phyloP scores from a whole-genome alignment of 37 sponge, comb jelly and placozoan species.

The Tethya wilhelma region DNA sequence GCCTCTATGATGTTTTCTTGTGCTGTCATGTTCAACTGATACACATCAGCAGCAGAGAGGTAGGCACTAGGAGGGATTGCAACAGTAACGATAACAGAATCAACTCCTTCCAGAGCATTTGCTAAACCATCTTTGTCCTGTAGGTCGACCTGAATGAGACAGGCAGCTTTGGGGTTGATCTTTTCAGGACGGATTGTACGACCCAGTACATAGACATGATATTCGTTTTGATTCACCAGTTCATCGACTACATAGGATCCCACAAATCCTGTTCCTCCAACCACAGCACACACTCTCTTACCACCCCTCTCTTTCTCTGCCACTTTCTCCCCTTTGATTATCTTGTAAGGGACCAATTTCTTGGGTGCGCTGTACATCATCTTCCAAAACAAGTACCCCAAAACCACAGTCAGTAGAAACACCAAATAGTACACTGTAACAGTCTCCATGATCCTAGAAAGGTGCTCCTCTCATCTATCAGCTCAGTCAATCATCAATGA shows the following conservation, averaged over 20 bases:
- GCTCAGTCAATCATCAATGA: no score
- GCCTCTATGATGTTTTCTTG: constrained; percentile 44
- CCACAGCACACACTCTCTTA: constrained; percentile 72
- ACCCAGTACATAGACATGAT: constrained; percentile 69
- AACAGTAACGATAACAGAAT: constrained; percentile 60
- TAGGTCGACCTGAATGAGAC: constrained; percentile 74
- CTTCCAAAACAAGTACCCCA: no score
- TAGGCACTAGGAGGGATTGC: constrained; percentile 59
- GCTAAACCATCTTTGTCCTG: constrained; percentile 62
- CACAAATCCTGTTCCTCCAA: constrained; percentile 76
- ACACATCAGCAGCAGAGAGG: constrained; percentile 38
- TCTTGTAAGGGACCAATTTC: no score
- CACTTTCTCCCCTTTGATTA: no score
- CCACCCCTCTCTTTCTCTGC: no score
- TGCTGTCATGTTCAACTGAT: constrained; percentile 43
- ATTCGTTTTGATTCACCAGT: constrained; percentile 35
- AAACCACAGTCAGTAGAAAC: no score
- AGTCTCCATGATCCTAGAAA: no score
- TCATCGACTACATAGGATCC: constrained; percentile 74
- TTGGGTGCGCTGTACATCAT: no score
- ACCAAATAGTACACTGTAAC: no score
- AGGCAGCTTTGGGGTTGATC: constrained; percentile 57
- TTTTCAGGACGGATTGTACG: constrained; percentile 44
- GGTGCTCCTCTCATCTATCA: no score
- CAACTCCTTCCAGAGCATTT: constrained; percentile 64